Evolutionary conservation across 1,140 invertebrate genomes (phyloP).

Genomic region (Hermatobates lingyangjiaoensis): DNA sequence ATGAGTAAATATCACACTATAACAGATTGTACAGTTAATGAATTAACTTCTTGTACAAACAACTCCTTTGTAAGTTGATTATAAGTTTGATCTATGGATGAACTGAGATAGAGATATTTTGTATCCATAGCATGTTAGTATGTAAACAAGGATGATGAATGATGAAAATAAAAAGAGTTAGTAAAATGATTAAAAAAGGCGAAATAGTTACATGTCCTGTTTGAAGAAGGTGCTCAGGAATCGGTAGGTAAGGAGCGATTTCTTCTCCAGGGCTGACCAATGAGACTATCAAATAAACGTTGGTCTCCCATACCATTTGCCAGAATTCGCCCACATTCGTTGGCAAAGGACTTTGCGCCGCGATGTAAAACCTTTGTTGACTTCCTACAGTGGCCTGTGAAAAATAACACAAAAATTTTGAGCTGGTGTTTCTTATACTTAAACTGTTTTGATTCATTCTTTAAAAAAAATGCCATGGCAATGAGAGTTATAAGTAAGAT

Average conservation of each 20-base stretch:
- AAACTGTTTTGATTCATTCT: too few relatives aligned
- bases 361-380: slow-evolving; percentile 63
- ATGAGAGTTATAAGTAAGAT: too few relatives aligned
- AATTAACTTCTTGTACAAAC: too few relatives aligned
- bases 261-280: slow-evolving; percentile 29
- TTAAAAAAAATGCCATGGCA: too few relatives aligned
- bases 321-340: slow-evolving; percentile 48
- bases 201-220: slow-evolving; percentile 29
- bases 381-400: slow-evolving; percentile 48
- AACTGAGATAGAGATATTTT: too few relatives aligned
- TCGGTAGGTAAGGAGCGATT: slow-evolving; percentile 23
- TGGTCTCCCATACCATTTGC: slow-evolving; percentile 74
- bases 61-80: too few relatives aligned
- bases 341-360: slow-evolving; percentile 50
- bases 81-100: too few relatives aligned
- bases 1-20: too few relatives aligned
- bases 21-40: too few relatives aligned
- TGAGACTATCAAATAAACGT: slow-evolving; percentile 58
- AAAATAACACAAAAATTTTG: too few relatives aligned
- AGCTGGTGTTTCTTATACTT: too few relatives aligned
- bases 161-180: background rate
- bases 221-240: slow-evolving; percentile 22
- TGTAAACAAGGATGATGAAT: too few relatives aligned
- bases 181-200: background rate
- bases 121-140: background rate